A percentile compares a stretch with the other conserved stretches of the same genome.
phyloP scores from a whole-genome alignment of 2,797 vertebrate genomes.

The Gymnodraco acuticeps region DNA sequence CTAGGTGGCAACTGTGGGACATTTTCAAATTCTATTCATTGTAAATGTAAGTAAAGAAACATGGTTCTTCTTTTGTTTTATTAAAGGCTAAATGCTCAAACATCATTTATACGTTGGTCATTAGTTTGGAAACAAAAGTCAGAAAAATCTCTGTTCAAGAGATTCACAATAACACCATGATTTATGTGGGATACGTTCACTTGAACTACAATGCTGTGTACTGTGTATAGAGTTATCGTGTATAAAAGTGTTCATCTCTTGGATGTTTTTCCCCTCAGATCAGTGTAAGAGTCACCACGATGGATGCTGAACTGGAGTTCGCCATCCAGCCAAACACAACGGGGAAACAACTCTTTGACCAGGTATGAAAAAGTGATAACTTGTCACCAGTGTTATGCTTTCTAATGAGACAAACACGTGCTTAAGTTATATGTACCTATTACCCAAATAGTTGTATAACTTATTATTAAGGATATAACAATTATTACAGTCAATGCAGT shows the following conservation, averaged over 20 bases:
- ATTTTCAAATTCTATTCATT: background rate
- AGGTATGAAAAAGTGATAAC: slow-evolving; percentile 84
- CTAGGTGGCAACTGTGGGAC: background rate
- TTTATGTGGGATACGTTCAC: background rate
- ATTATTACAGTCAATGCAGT: background rate
- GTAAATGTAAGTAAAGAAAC: background rate
- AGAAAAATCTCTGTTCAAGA: too few relatives aligned
- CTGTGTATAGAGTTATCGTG: background rate
- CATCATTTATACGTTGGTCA: background rate
- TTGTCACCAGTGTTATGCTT: background rate
- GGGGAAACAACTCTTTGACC: slow-evolving; percentile 98
- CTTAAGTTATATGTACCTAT: background rate
- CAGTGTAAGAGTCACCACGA: slow-evolving; percentile 96
- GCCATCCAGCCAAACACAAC: slow-evolving; percentile 99
- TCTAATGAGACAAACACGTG: background rate
- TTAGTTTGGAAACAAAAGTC: too few relatives aligned
- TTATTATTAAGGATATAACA: background rate
- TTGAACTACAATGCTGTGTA: background rate
- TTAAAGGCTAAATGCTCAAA: background rate
- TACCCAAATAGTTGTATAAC: background rate
- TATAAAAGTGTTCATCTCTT: background rate
- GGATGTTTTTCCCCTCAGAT: slow-evolving; percentile 82
- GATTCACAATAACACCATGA: background rate
- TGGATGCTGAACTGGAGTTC: slow-evolving; percentile 99
- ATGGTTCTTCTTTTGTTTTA: too few relatives aligned